Evolutionary conservation across 2,113 vertebrate species (phyloP).

Genomic region (Halcyon malimbica): DNA sequence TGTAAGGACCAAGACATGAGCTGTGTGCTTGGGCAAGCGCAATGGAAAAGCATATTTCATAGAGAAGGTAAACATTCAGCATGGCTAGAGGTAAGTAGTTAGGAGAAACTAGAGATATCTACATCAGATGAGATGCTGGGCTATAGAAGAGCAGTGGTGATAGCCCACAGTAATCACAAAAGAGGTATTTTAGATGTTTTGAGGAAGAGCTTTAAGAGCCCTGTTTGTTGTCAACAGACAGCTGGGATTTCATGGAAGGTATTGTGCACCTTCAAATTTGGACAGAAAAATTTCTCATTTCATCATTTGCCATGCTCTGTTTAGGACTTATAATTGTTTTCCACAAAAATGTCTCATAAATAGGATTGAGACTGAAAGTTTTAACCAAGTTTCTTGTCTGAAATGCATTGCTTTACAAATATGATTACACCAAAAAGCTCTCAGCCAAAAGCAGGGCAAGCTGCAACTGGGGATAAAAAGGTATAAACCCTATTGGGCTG

Average conservation of each 20-base stretch:
- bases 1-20: neutral
- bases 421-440: neutral
- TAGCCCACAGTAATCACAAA: neutral
- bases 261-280: neutral
- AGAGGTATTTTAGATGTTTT: neutral
- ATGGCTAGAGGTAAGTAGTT: neutral
- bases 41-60: neutral
- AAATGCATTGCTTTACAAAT: neutral
- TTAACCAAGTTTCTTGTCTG: neutral
- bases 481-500: neutral
- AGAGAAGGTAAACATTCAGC: neutral
- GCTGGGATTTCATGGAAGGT: neutral
- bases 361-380: neutral
- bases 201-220: neutral
- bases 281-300: neutral
- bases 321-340: neutral
- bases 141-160: neutral
- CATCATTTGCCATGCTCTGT: neutral
- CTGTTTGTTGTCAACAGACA: neutral
- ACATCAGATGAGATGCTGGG: neutral
- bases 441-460: neutral
- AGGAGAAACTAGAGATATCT: neutral
- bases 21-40: neutral
- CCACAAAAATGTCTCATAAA: neutral
- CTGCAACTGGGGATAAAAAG: neutral